Percentiles rank a stretch among this genome's conserved stretches.
Evolutionary conservation across 1,140 invertebrate genomes (phyloP).

Genomic region (Drosophila teissieri): DNA sequence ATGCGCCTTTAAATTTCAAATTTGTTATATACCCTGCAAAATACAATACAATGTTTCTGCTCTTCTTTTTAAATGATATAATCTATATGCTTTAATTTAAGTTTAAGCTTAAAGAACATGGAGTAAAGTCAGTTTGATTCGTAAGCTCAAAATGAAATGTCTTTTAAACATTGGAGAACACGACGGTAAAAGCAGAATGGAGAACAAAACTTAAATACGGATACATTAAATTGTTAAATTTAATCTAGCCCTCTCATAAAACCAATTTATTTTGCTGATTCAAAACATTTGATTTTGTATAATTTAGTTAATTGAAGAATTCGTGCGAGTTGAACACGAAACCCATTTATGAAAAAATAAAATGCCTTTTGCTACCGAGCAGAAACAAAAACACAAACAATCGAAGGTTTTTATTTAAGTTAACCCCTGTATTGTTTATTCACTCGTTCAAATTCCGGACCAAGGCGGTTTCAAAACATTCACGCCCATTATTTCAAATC

Average conservation of each 20-base stretch:
- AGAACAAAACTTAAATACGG: conserved; percentile 19
- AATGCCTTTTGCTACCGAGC: conserved; percentile 69
- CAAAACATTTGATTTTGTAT: conserved; percentile 37
- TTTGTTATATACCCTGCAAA: conserved; percentile 35
- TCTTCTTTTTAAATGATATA: conserved; percentile 33
- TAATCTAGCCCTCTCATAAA: conserved; percentile 30
- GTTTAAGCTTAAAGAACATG: conserved; percentile 56
- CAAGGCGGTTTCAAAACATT: conserved; percentile 63
- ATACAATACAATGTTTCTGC: conserved; percentile 36
- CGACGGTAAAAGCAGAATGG: conserved; percentile 1
- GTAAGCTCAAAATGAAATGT: conserved; percentile 37
- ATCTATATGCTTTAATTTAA: conserved; percentile 62
- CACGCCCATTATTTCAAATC: conserved; percentile 9
- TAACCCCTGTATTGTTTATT: conserved; percentile 3
- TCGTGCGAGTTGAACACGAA: conserved; percentile 28
- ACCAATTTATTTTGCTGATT: conserved; percentile 36
- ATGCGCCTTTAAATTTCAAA: conserved; percentile 53
- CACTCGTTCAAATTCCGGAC: conserved; percentile 41
- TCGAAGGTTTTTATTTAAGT: conserved; percentile 15
- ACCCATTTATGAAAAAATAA: conserved; percentile 60
- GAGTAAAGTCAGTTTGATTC: conserved; percentile 46
- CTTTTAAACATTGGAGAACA: conserved; percentile 23
- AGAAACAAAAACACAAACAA: conserved; percentile 51
- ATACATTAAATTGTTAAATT: conserved; percentile 47
- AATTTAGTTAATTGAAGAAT: conserved; percentile 72